A percentile compares a stretch with the other conserved stretches of the same genome.
Evolutionary conservation across 2,113 vertebrate genomes (phyloP).

Genomic region (Nestor notabilis): DNA sequence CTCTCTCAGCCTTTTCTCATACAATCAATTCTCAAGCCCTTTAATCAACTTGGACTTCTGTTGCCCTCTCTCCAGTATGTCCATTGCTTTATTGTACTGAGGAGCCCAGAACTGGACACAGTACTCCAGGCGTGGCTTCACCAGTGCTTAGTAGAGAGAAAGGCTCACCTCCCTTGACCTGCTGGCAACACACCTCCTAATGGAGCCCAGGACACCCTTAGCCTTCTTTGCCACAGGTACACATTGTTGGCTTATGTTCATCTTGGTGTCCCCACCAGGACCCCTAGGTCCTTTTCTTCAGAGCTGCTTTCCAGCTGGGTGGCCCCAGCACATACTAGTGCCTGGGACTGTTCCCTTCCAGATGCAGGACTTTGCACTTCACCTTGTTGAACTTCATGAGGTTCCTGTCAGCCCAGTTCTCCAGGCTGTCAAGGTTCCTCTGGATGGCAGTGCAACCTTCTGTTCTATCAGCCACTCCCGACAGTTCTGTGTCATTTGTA

Average conservation of each 20-base stretch:
- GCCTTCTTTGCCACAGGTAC: background rate
- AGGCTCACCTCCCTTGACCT: accelerated
- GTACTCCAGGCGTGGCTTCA: background rate
- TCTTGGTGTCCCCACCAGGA: background rate
- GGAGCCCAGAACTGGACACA: background rate
- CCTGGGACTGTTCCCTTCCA: background rate
- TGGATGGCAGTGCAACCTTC: background rate
- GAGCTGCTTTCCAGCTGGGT: background rate
- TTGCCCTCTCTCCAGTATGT: accelerated
- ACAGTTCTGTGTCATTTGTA: background rate
- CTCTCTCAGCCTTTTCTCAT: background rate
- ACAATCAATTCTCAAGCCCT: background rate
- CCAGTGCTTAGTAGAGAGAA: background rate
- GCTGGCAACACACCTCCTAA: background rate
- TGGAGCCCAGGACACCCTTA: background rate
- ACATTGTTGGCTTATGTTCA: background rate
- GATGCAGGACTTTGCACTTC: background rate
- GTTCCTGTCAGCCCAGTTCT: background rate
- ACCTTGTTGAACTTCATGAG: background rate
- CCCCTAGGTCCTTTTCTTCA: background rate
- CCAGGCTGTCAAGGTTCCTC: background rate
- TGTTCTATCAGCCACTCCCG: background rate
- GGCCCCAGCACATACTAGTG: accelerated
- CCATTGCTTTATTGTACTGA: background rate
- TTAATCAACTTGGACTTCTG: background rate